A percentile compares a stretch with the other conserved stretches of the same genome.
Evolutionary conservation across 2,113 vertebrate genomes (phyloP).

Genomic region (Elephantulus edwardii): DNA sequence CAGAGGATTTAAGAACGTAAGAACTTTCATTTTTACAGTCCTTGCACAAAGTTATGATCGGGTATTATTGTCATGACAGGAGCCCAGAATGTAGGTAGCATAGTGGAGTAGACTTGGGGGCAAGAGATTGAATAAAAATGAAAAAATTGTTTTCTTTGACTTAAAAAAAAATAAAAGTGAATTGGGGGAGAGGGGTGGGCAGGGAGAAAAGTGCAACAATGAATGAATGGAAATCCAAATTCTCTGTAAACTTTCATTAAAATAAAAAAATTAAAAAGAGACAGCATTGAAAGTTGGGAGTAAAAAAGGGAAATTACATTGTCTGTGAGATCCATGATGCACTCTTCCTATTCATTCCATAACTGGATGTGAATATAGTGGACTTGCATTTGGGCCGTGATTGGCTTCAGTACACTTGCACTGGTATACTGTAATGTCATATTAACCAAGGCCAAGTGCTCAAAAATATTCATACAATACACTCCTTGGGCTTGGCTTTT

Average conservation of each 20-base stretch:
- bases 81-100: no score
- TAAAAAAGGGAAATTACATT: fast-evolving
- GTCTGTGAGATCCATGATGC: fast-evolving
- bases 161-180: no score
- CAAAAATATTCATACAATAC: neutral
- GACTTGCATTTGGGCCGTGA: neutral
- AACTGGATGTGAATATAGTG: neutral
- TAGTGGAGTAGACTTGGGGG: no score
- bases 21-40: conserved; percentile 74
- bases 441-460: neutral
- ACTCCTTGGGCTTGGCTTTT: neutral
- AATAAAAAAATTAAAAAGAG: no score
- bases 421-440: neutral
- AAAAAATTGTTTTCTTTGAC: no score
- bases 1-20: conserved; percentile 99
- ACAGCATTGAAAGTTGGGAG: neutral
- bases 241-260: no score
- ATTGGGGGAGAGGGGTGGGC: no score
- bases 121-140: no score
- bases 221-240: no score
- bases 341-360: neutral
- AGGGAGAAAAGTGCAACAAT: no score
- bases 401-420: neutral
- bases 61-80: no score
- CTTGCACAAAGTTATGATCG: neutral